phyloP scores from a whole-genome alignment of 1,140 invertebrate genomes.

The Drosophila trapezifrons region DNA sequence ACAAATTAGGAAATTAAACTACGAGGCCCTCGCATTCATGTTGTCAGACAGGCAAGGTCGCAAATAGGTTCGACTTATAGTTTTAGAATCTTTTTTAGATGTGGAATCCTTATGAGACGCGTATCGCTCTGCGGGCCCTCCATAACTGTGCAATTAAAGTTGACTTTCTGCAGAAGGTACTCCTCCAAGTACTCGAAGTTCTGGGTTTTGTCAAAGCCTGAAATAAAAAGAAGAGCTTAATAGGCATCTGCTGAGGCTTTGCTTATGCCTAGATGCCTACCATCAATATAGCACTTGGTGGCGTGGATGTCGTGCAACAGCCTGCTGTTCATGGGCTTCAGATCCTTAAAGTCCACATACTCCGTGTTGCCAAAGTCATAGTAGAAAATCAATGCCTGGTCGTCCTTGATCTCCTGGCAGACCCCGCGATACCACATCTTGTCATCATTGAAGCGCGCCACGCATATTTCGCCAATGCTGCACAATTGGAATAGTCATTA shows the following conservation, averaged over 20 bases:
- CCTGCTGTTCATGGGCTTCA: conserved; percentile 37
- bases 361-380: conserved; percentile 60
- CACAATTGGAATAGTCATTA: neutral
- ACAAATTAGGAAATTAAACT: conserved; percentile 2
- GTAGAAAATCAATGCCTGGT: conserved; percentile 31
- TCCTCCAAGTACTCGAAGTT: conserved; percentile 41
- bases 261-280: conserved; percentile 12
- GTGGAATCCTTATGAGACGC: conserved; percentile 29
- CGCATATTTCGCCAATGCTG: conserved; percentile 60
- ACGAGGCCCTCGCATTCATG: conserved; percentile 2
- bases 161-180: neutral
- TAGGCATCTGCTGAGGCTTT: neutral
- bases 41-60: conserved; percentile 5
- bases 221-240: neutral
- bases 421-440: conserved; percentile 59
- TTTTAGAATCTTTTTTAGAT: conserved; percentile 37
- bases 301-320: conserved; percentile 9
- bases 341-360: conserved; percentile 16
- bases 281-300: conserved; percentile 61
- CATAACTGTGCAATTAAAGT: conserved; percentile 25
- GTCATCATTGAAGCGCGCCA: conserved; percentile 43
- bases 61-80: conserved; percentile 5
- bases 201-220: conserved; percentile 46
- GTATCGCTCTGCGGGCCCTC: conserved; percentile 40
- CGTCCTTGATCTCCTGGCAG: conserved; percentile 24